phyloP scores from a whole-genome alignment of 2,113 vertebrate species.

The Gallinago media region DNA sequence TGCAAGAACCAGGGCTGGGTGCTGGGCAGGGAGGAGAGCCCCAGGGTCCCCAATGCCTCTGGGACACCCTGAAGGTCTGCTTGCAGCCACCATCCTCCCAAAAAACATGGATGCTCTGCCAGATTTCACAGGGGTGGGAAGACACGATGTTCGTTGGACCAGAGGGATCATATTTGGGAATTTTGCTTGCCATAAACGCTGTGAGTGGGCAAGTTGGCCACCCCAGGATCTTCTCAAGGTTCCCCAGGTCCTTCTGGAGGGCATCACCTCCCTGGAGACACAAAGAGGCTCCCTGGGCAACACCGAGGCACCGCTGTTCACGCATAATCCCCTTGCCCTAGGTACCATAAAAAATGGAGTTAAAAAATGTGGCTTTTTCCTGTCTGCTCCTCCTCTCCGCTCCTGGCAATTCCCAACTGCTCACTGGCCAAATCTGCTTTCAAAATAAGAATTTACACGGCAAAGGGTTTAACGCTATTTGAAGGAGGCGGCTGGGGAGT shows the following conservation, averaged over 20 bases:
- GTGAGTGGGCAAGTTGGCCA: neutral
- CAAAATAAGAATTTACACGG: neutral
- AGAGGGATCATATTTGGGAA: fast-evolving
- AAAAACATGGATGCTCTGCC: neutral
- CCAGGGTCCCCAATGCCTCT: fast-evolving
- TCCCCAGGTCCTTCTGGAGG: neutral
- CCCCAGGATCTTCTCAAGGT: neutral
- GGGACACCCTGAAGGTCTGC: neutral
- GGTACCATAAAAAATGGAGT: neutral
- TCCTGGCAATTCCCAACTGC: neutral
- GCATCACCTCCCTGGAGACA: neutral
- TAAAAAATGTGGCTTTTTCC: neutral
- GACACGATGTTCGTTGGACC: fast-evolving
- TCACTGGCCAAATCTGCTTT: neutral
- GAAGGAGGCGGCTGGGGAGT: neutral
- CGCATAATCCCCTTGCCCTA: neutral
- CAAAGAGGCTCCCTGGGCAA: neutral
- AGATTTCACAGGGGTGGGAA: neutral
- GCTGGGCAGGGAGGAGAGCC: neutral
- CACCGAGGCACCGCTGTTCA: neutral
- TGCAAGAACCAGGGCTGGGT: neutral
- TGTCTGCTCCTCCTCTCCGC: neutral
- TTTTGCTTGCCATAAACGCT: neutral
- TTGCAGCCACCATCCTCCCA: neutral
- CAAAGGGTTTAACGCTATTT: neutral